These are phyloP conservation scores for Seison nebaliae DNA, from an alignment of 1,140 invertebrate species.

Conservation along the genomic window DNA sequence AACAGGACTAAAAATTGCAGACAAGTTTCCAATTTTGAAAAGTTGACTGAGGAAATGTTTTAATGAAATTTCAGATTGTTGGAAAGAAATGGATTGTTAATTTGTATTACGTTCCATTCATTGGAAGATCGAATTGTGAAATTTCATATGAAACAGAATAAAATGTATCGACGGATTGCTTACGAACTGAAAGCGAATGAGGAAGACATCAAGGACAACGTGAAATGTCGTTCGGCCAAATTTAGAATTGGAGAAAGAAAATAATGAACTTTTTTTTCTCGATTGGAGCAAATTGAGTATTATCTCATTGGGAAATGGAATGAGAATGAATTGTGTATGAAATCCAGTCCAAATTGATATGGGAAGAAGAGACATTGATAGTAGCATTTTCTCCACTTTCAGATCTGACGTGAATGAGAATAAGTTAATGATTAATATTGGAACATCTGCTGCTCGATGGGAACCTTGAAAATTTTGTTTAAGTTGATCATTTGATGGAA, in stretches of 20 bases:
- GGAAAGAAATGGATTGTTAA: conserved; percentile 45
- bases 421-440: too few species aligned
- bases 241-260: conserved; percentile 31
- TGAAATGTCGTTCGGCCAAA: conserved; percentile 56
- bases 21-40: conserved; percentile 30
- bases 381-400: too few species aligned
- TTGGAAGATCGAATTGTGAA: conserved; percentile 83
- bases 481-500: too few species aligned
- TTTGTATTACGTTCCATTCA: conserved; percentile 64
- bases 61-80: conserved; percentile 26
- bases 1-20: conserved; percentile 50
- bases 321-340: too few species aligned
- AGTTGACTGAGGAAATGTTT: not conserved
- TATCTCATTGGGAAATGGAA: too few species aligned
- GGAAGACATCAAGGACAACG: conserved; percentile 48
- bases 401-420: too few species aligned
- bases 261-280: conserved; percentile 1
- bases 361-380: too few species aligned
- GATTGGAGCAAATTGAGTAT: not conserved
- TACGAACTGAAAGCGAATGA: conserved; percentile 15
- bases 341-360: too few species aligned
- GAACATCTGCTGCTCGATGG: too few species aligned
- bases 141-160: conserved; percentile 48
- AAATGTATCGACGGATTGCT: not conserved
- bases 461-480: too few species aligned